Percentiles rank a stretch among this genome's conserved stretches.
phyloP scores from a whole-genome alignment of 2,797 vertebrate species.

The Acanthurus tractus region DNA sequence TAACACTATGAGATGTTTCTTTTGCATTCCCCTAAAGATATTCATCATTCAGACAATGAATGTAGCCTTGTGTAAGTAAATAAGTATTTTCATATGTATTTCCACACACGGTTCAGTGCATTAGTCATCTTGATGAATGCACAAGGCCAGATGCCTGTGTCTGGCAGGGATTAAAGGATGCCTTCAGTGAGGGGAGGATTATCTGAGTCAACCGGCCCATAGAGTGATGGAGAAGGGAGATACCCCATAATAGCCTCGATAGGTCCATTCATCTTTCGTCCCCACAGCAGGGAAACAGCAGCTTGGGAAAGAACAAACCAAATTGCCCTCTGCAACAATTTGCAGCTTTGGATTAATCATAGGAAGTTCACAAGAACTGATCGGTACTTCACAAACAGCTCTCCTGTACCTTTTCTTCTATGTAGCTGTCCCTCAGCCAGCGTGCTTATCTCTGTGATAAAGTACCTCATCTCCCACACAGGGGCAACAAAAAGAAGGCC shows the following conservation, averaged over 20 bases:
- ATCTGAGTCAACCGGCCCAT: slow-evolving; percentile 66
- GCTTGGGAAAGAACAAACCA: slow-evolving; percentile 53
- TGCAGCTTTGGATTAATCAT: slow-evolving; percentile 71
- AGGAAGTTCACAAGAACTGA: slow-evolving; percentile 71
- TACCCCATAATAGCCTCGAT: slow-evolving; percentile 66
- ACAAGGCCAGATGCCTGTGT: slow-evolving; percentile 54
- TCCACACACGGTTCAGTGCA: slow-evolving; percentile 31
- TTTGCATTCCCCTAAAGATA: slow-evolving; percentile 22
- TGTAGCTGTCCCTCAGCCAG: slow-evolving; percentile 59
- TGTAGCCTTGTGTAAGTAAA: slow-evolving; percentile 24
- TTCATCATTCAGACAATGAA: slow-evolving; percentile 41
- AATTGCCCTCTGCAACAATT: slow-evolving; percentile 59
- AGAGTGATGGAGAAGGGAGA: slow-evolving; percentile 73
- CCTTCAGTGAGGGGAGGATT: slow-evolving; percentile 62
- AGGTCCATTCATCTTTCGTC: slow-evolving; percentile 74
- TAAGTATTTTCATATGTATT: slow-evolving; percentile 37
- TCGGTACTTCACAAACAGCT: slow-evolving; percentile 55
- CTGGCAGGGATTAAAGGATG: slow-evolving; percentile 64
- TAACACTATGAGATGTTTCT: slow-evolving; percentile 24
- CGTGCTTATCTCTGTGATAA: slow-evolving; percentile 71
- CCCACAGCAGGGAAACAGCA: slow-evolving; percentile 51
- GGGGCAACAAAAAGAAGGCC: slow-evolving; percentile 42
- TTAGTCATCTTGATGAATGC: slow-evolving; percentile 63
- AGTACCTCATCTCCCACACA: slow-evolving; percentile 57
- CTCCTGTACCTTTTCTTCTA: slow-evolving; percentile 56